These are phyloP conservation scores for Lepus americanus DNA, from an alignment of 2,113 vertebrate species.

Conservation along the genomic window DNA sequence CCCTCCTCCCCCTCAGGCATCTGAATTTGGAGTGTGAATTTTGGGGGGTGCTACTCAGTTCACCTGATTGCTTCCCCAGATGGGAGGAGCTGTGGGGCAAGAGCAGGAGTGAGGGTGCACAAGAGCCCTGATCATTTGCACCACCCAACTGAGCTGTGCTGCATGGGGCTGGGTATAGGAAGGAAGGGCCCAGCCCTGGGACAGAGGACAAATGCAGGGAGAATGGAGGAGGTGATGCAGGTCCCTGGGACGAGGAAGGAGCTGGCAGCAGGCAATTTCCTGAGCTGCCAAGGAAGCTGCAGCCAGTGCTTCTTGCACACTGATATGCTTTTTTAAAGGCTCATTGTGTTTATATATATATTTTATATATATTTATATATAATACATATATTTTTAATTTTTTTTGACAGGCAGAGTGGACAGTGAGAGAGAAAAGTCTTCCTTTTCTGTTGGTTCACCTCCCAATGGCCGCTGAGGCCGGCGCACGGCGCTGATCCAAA, in stretches of 20 bases:
- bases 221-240: no score
- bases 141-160: background rate
- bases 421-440: no score
- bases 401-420: no score
- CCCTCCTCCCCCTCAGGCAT: background rate
- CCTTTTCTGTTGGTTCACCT: no score
- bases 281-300: background rate
- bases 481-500: no score
- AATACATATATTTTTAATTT: no score
- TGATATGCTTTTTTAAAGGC: no score
- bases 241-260: background rate
- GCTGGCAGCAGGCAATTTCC: accelerated
- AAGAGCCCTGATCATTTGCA: background rate
- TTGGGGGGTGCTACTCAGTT: no score
- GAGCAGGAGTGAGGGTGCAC: background rate
- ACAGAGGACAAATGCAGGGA: background rate
- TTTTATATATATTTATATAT: no score
- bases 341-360: no score
- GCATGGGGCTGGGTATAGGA: background rate
- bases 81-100: background rate
- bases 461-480: no score
- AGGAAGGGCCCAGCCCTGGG: background rate
- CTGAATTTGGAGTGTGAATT: background rate
- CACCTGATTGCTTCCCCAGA: background rate
- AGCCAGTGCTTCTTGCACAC: background rate